A percentile compares a stretch with the other conserved stretches of the same genome.
phyloP scores from a whole-genome alignment of 2,888 invertebrate genomes.

The Pelosia muscerda region DNA sequence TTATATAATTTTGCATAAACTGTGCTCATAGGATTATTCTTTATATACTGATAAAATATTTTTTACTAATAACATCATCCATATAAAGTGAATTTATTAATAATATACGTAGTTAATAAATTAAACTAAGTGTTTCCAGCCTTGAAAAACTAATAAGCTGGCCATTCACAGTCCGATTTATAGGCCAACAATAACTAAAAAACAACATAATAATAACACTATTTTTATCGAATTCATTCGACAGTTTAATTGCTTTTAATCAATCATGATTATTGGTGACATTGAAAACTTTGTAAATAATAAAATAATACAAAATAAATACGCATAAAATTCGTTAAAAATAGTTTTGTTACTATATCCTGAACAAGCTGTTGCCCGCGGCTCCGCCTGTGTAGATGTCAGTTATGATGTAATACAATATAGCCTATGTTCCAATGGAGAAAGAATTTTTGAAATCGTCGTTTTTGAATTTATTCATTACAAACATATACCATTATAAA shows the following conservation, averaged over 20 bases:
- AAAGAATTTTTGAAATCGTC: too few relatives aligned
- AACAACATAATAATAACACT: not conserved
- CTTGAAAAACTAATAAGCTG: not conserved
- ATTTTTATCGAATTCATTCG: not conserved
- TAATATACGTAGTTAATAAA: slow-evolving; percentile 73
- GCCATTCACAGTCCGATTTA: slow-evolving; percentile 8
- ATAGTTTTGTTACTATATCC: not conserved
- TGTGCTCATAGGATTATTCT: slow-evolving; percentile 9
- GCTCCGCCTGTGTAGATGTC: too few relatives aligned
- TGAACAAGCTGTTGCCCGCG: too few relatives aligned
- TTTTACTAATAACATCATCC: slow-evolving; percentile 61
- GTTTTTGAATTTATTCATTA: too few relatives aligned
- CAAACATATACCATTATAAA: too few relatives aligned
- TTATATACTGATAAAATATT: slow-evolving; percentile 27
- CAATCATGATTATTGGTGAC: not conserved
- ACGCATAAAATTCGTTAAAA: not conserved
- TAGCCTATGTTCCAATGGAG: too few relatives aligned
- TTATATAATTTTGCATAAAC: slow-evolving; percentile 17
- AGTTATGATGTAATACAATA: too few relatives aligned
- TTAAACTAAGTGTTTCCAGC: slow-evolving; percentile 78
- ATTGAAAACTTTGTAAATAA: not conserved
- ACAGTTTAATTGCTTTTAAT: not conserved
- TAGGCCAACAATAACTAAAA: not conserved
- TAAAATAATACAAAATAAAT: not conserved
- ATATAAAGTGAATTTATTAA: slow-evolving; percentile 81